These are phyloP conservation scores for Sinopyrophorus schimmeli DNA, from an alignment of 2,888 invertebrate species.

Conservation along the genomic window DNA sequence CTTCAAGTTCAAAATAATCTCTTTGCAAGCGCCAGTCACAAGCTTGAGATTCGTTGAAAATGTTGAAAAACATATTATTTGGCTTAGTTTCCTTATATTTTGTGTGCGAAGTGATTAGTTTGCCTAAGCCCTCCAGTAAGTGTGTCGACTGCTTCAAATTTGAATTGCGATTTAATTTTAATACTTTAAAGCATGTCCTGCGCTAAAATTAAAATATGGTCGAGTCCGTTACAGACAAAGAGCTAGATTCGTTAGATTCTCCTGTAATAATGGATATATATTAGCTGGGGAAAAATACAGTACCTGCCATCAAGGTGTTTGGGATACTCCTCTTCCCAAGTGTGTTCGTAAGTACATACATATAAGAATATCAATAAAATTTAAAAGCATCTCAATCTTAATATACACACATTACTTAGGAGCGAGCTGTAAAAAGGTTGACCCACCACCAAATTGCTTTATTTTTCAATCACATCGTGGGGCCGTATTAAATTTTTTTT, in stretches of 20 bases:
- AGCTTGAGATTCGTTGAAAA: background rate
- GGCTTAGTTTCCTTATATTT: slow-evolving; percentile 1
- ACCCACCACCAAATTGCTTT: slow-evolving; percentile 59
- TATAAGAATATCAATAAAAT: background rate
- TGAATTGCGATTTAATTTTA: background rate
- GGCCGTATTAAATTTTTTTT: slow-evolving; percentile 67
- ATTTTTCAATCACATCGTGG: slow-evolving; percentile 58
- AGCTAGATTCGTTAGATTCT: slow-evolving; percentile 62
- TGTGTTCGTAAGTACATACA: slow-evolving; percentile 74
- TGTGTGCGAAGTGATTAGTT: background rate
- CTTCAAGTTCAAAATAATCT: slow-evolving; percentile 11
- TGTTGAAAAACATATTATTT: slow-evolving; percentile 1
- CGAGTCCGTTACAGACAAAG: slow-evolving; percentile 51
- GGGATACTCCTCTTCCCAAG: slow-evolving; percentile 70
- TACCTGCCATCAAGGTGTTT: slow-evolving; percentile 70
- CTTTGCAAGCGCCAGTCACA: slow-evolving; percentile 15
- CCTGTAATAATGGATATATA: slow-evolving; percentile 63
- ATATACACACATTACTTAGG: slow-evolving; percentile 51
- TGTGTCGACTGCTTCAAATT: background rate
- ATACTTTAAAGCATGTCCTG: slow-evolving; percentile 37
- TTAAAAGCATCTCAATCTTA: background rate
- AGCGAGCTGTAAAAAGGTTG: slow-evolving; percentile 60
- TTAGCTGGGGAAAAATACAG: slow-evolving; percentile 72
- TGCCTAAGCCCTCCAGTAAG: slow-evolving; percentile 6
- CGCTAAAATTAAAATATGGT: slow-evolving; percentile 44